Percentiles rank a stretch among this genome's conserved stretches.
phyloP scores from a whole-genome alignment of 2,888 invertebrate species.

The Lepidonotus clava region DNA sequence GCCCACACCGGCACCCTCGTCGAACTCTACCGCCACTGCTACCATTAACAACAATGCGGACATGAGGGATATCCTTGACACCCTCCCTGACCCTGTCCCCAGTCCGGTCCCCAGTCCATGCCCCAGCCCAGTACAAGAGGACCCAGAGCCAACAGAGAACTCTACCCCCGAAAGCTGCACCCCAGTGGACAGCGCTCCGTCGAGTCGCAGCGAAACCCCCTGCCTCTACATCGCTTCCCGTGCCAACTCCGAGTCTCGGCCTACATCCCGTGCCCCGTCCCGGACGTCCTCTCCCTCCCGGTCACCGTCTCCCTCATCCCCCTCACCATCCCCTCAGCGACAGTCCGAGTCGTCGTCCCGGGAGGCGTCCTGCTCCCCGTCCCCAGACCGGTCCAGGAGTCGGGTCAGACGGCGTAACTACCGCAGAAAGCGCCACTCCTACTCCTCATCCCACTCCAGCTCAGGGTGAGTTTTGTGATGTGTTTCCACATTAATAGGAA shows the following conservation, averaged over 20 bases:
- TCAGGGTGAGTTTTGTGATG: constrained; percentile 39
- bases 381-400: not conserved
- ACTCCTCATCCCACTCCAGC: constrained; percentile 51
- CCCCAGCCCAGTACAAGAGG: too few relatives aligned
- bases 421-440: constrained; percentile 42
- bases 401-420: not conserved
- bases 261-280: constrained; percentile 32
- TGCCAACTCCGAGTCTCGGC: constrained; percentile 32
- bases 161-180: not conserved
- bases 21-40: too few relatives aligned
- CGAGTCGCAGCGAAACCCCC: constrained; percentile 50
- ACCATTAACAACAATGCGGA: too few relatives aligned
- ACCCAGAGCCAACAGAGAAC: not conserved
- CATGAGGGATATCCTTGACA: too few relatives aligned
- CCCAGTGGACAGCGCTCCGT: not conserved
- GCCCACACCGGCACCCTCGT: too few relatives aligned
- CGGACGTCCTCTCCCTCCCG: not conserved
- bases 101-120: not conserved
- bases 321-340: not conserved
- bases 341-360: constrained; percentile 41
- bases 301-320: constrained; percentile 20
- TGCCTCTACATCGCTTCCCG: constrained; percentile 29
- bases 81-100: too few relatives aligned
- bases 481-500: not conserved
- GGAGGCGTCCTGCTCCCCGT: not conserved